Evolutionary conservation across 2,113 vertebrate genomes (phyloP).

Genomic region (Saimiri boliviensis): DNA sequence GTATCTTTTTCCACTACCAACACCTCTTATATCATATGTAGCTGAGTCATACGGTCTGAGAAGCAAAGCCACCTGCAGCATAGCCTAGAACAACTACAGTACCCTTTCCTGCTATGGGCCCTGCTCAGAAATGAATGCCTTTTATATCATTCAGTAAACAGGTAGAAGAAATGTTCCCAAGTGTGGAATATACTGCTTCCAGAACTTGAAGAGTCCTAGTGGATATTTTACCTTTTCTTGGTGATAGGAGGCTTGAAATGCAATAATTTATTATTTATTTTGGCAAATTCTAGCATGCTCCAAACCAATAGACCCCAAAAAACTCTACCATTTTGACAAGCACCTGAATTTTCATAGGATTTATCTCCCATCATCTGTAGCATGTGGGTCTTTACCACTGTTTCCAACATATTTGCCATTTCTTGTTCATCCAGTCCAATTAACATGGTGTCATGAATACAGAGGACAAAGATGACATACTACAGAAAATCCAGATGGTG

Average conservation of each 20-base stretch:
- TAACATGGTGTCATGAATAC: background rate
- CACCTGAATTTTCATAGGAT: background rate
- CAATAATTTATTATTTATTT: conserved; percentile 6
- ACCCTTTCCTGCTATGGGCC: background rate
- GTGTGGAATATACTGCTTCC: background rate
- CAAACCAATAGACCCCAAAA: background rate
- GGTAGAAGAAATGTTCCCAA: background rate
- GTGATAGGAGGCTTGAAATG: background rate
- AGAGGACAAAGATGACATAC: background rate
- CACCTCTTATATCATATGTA: background rate
- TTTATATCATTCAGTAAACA: background rate
- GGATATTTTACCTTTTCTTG: background rate
- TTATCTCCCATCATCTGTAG: background rate
- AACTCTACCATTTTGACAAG: background rate
- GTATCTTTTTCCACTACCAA: background rate
- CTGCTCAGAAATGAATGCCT: background rate
- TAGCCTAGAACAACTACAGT: background rate
- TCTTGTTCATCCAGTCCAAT: background rate
- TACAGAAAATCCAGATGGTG: background rate
- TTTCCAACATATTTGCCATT: background rate
- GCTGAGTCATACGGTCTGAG: background rate
- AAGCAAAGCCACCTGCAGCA: background rate
- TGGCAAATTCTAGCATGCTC: background rate
- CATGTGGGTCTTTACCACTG: background rate
- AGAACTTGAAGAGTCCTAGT: background rate